Percentiles rank a stretch among this genome's conserved stretches.
phyloP scores from a whole-genome alignment of 23 tunicate species.

The Oikopleura dioica region DNA sequence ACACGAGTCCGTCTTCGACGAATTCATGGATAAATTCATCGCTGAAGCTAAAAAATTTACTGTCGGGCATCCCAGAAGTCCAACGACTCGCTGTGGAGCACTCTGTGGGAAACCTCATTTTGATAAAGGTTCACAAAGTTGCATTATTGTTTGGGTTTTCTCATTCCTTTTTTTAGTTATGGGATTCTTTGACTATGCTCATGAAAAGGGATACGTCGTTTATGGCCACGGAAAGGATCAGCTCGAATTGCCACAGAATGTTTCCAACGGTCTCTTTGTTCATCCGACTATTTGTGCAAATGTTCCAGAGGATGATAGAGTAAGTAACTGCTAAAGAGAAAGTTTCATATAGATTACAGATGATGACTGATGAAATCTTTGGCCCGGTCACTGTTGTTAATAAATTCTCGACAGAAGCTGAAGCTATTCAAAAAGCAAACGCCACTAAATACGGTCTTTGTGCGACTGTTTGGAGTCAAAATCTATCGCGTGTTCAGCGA shows the following conservation, averaged over 20 bases:
- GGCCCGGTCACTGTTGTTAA: slow-evolving; percentile 53
- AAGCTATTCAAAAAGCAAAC: slow-evolving; percentile 35
- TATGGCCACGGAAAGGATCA: slow-evolving; percentile 28
- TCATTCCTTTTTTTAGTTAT: too few relatives aligned
- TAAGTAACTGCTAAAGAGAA: too few relatives aligned
- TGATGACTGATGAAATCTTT: slow-evolving; percentile 77
- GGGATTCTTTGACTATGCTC: neutral
- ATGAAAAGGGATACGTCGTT: neutral
- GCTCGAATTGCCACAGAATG: slow-evolving; percentile 23
- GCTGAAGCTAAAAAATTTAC: slow-evolving; percentile 11
- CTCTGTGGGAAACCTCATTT: slow-evolving; percentile 40
- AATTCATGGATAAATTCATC: slow-evolving; percentile 26
- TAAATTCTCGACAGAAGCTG: slow-evolving; percentile 34
- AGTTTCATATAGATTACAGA: too few relatives aligned
- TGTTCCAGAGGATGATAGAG: slow-evolving; percentile 17
- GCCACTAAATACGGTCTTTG: slow-evolving; percentile 36
- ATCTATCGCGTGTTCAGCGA: slow-evolving; percentile 22
- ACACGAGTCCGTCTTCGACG: slow-evolving; percentile 25
- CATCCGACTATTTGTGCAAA: slow-evolving; percentile 42
- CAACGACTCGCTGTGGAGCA: slow-evolving; percentile 31
- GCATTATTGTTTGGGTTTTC: too few relatives aligned
- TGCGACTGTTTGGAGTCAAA: slow-evolving; percentile 33
- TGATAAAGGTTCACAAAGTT: slow-evolving; percentile 39
- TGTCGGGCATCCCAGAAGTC: slow-evolving; percentile 33
- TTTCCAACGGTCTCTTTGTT: slow-evolving; percentile 25